Conservation (phyloP, 2,888 invertebrate species). For the Suillia variegata region DNA sequence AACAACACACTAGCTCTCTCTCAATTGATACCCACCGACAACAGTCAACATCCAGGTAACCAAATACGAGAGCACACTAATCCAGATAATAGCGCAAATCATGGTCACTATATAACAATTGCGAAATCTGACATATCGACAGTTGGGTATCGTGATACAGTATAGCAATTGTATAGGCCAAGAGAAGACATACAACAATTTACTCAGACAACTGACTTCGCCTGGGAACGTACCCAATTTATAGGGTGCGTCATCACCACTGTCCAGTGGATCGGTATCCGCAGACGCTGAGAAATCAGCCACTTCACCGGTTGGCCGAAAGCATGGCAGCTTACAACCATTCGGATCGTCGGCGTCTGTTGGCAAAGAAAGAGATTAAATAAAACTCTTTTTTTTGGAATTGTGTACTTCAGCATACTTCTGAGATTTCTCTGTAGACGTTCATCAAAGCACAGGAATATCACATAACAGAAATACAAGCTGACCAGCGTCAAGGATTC, state of each 20-base stretch:
- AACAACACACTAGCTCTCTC: not conserved
- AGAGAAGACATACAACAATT: constrained; percentile 82
- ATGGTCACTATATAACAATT: constrained; percentile 89
- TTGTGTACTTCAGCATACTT: constrained; percentile 59
- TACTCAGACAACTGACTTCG: constrained; percentile 69
- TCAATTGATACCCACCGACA: constrained; percentile 75
- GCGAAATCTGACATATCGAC: constrained; percentile 80
- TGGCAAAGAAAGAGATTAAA: no score
- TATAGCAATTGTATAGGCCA: constrained; percentile 87
- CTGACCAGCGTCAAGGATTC: constrained; percentile 79
- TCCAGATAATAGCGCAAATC: constrained; percentile 93
- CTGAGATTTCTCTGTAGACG: constrained; percentile 53
- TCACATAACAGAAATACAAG: constrained; percentile 79
- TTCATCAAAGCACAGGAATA: constrained; percentile 81
- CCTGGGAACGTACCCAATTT: constrained; percentile 65
- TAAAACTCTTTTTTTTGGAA: no score
- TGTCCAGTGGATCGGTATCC: constrained; percentile 38
- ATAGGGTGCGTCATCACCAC: constrained; percentile 57
- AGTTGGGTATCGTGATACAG: constrained; percentile 88
- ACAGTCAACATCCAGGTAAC: constrained; percentile 97
- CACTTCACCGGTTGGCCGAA: constrained; percentile 4
- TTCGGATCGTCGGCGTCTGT: constrained; percentile 40
- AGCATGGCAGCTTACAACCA: constrained; percentile 32
- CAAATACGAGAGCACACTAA: constrained; percentile 87
- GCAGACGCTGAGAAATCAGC: constrained; percentile 26